phyloP scores from a whole-genome alignment of 2,797 vertebrate genomes.

The Syngnathus rostellatus region DNA sequence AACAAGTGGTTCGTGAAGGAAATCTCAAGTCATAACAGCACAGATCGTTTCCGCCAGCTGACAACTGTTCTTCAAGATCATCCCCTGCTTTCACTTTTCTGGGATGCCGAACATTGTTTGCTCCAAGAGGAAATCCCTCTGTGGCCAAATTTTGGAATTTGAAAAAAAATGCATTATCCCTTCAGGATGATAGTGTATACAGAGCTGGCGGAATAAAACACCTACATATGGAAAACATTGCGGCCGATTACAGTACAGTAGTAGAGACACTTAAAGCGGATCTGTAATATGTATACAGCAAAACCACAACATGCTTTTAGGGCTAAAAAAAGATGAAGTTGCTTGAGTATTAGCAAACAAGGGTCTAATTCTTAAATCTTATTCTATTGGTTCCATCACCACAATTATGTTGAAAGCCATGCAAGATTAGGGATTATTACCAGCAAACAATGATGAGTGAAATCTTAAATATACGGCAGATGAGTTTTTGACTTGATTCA shows the following conservation, averaged over 20 bases:
- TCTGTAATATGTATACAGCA: constrained; percentile 55
- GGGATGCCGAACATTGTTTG: constrained; percentile 18
- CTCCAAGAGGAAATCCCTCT: constrained; percentile 12
- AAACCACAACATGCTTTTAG: constrained; percentile 41
- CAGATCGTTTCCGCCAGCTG: constrained; percentile 10
- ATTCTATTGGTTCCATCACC: constrained; percentile 23
- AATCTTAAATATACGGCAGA: background rate
- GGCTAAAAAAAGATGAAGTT: constrained; percentile 4
- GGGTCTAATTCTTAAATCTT: background rate
- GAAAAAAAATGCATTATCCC: constrained; percentile 4
- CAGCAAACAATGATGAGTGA: constrained; percentile 12
- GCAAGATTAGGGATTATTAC: constrained; percentile 29
- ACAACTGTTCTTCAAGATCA: constrained; percentile 11
- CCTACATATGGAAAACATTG: constrained; percentile 57
- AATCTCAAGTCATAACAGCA: background rate
- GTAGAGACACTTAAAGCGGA: constrained; percentile 54
- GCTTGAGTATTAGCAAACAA: constrained; percentile 26
- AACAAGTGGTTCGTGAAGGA: background rate
- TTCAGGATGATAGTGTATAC: background rate
- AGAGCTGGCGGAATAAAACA: constrained; percentile 23
- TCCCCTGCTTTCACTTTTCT: constrained; percentile 27
- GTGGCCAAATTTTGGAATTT: background rate
- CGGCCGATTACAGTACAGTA: constrained; percentile 59
- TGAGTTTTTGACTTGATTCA: background rate
- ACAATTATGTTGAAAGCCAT: constrained; percentile 20